These are phyloP conservation scores for Myotis yumanensis DNA, from an alignment of 2,113 vertebrate genomes.

Conservation along the genomic window DNA sequence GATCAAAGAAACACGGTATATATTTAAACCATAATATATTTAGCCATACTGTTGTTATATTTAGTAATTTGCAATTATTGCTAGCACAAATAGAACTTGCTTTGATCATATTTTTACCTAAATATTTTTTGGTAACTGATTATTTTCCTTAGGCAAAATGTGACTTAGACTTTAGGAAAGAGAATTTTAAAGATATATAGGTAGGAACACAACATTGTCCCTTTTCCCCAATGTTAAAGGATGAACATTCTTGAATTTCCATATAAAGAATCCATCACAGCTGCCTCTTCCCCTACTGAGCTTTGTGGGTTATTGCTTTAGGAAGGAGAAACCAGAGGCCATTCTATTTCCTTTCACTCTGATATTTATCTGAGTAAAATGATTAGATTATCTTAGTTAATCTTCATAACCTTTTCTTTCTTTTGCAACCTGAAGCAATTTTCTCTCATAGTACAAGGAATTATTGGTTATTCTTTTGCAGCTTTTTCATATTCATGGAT, in stretches of 20 bases:
- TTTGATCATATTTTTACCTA: not conserved
- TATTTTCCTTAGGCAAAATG: conserved; percentile 1
- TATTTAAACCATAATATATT: not conserved
- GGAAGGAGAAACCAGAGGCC: conserved; percentile 39
- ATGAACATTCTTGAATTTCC: not conserved
- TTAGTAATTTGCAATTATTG: not conserved
- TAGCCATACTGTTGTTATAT: not conserved
- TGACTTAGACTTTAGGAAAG: not conserved
- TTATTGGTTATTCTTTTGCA: not conserved
- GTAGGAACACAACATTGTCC: not conserved
- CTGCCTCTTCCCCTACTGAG: not conserved
- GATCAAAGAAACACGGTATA: not conserved
- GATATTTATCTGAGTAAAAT: conserved; percentile 62
- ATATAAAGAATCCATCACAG: not conserved
- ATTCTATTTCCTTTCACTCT: conserved; percentile 34
- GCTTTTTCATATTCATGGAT: conserved; percentile 48
- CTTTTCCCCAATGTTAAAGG: not conserved
- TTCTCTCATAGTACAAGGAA: not conserved
- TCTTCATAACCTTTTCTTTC: conserved; percentile 63
- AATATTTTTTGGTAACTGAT: not conserved
- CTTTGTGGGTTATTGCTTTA: not conserved
- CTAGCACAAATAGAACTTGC: not conserved
- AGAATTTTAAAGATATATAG: not conserved
- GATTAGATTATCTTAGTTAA: conserved; percentile 64
- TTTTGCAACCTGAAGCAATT: conserved; percentile 25